phyloP scores from a whole-genome alignment of 1,140 invertebrate genomes.

The Tetramorium parvispinum region DNA sequence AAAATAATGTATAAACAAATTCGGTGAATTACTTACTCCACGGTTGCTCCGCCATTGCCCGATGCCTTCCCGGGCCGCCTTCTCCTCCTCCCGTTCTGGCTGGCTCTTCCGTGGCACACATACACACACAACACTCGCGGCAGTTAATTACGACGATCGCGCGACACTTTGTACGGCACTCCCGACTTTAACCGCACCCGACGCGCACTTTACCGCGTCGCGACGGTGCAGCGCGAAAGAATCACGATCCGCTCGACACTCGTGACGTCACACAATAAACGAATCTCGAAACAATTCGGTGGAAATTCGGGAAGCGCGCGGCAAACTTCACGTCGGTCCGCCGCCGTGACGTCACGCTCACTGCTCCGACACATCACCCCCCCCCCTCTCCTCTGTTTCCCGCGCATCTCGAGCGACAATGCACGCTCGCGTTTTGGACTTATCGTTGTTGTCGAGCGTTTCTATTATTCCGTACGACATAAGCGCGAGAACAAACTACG shows the following conservation, averaged over 20 bases:
- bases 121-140: not conserved
- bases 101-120: not conserved
- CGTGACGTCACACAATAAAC: not conserved
- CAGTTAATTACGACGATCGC: constrained; percentile 7
- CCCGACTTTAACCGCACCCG: not conserved
- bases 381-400: not conserved
- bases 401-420: not conserved
- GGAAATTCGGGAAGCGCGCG: not conserved
- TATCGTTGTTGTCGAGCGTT: not conserved
- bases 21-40: not conserved
- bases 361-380: not conserved
- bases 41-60: too few relatives aligned
- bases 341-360: too few relatives aligned
- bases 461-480: not conserved
- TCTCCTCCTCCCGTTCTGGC: too few relatives aligned
- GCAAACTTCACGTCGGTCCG: constrained; percentile 7
- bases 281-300: constrained; percentile 7
- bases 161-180: constrained; percentile 6
- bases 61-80: too few relatives aligned
- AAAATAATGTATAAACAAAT: too few relatives aligned
- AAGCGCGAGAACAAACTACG: not conserved
- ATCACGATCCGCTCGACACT: not conserved
- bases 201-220: not conserved
- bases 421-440: not conserved
- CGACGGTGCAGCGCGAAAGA: not conserved